phyloP scores from a whole-genome alignment of 1,140 invertebrate species.

The Trichonephila inaurata region DNA sequence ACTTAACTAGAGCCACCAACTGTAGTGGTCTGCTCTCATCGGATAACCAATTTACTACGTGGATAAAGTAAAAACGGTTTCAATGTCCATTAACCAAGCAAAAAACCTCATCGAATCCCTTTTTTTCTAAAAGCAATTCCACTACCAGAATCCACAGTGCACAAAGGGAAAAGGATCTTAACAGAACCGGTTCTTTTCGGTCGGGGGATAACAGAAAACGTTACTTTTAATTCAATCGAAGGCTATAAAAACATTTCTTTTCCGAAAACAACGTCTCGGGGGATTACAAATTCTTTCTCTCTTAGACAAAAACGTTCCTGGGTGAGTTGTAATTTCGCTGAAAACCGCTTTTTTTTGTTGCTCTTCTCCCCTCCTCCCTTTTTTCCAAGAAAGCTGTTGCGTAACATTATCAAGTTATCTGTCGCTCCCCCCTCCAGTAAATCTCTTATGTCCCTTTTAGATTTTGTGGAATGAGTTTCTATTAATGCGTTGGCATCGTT shows the following conservation, averaged over 20 bases:
- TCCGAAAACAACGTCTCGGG: conserved; percentile 14
- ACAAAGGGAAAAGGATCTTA: not conserved
- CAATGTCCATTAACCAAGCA: not conserved
- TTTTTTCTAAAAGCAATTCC: not conserved
- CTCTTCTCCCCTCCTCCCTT: not conserved
- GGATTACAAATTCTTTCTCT: conserved; percentile 34
- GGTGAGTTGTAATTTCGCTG: conserved; percentile 36
- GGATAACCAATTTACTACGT: not conserved
- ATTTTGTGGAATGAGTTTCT: not conserved
- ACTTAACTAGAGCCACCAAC: not conserved
- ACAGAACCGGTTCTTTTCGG: not conserved
- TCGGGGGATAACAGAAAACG: not conserved
- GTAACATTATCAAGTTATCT: conserved; percentile 51
- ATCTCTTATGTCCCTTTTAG: not conserved
- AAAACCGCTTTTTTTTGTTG: not conserved
- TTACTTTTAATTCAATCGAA: conserved; percentile 54
- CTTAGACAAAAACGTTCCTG: not conserved
- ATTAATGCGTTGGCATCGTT: not conserved
- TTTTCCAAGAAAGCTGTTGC: not conserved
- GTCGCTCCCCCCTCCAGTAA: not conserved
- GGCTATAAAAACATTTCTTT: conserved; percentile 47
- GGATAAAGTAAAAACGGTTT: not conserved
- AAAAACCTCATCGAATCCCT: not conserved
- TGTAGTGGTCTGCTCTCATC: not conserved
- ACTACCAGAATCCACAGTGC: not conserved